Evolutionary conservation across 2,888 invertebrate species (phyloP).

Genomic region (Dusona sp.): DNA sequence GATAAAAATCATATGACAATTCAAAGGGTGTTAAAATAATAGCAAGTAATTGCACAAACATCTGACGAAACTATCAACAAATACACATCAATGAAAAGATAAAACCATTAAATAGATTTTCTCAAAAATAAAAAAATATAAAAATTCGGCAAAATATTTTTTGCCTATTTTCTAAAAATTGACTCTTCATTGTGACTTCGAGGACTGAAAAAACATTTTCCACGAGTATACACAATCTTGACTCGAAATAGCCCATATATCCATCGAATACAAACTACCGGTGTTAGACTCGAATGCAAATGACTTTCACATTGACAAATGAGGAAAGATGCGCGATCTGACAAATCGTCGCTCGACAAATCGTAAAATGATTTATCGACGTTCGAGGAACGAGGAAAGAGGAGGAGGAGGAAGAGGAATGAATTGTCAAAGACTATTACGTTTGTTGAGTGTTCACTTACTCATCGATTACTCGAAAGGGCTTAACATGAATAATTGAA

Average conservation of each 20-base stretch:
- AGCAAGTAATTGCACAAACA: too few species aligned
- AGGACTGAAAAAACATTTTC: not conserved
- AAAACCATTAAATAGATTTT: not conserved
- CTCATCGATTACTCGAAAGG: constrained; percentile 29
- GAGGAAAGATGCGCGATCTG: constrained; percentile 39
- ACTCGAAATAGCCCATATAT: not conserved
- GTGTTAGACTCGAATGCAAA: constrained; percentile 1
- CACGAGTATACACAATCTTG: not conserved
- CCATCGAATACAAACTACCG: not conserved
- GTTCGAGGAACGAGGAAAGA: constrained; percentile 5
- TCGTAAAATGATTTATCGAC: constrained; percentile 50
- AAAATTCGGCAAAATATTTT: not conserved
- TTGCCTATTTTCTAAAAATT: not conserved
- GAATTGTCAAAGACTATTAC: constrained; percentile 11
- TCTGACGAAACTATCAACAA: not conserved
- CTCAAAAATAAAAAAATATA: not conserved
- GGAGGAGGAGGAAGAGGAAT: constrained; percentile 2
- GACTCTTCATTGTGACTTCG: not conserved
- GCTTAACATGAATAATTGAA: not conserved
- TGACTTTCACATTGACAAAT: constrained; percentile 59
- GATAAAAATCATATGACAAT: not conserved
- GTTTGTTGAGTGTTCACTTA: constrained; percentile 36
- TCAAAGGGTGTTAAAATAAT: not conserved
- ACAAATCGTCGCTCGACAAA: constrained; percentile 49
- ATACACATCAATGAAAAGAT: not conserved